phyloP scores from a whole-genome alignment of 92 coral and sea anemone genomes.

The Anthopleura xanthogrammica region DNA sequence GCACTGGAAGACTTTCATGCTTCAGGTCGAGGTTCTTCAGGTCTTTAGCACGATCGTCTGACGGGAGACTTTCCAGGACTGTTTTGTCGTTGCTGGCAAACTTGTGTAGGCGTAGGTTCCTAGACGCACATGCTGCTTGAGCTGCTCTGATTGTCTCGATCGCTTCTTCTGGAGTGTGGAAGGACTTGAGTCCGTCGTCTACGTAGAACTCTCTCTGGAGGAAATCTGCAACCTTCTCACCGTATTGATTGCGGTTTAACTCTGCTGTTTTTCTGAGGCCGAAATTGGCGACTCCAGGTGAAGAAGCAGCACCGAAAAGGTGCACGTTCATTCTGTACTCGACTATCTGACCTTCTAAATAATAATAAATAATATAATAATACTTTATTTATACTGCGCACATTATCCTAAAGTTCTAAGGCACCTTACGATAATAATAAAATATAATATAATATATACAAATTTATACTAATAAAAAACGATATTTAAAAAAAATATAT shows the following conservation, averaged over 20 bases:
- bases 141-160: constrained; percentile 12
- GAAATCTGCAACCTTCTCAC: constrained; percentile 47
- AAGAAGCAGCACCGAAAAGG: constrained; percentile 54
- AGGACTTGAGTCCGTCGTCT: constrained; percentile 37
- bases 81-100: constrained; percentile 38
- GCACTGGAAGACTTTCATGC: constrained; percentile 48
- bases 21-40: constrained; percentile 57
- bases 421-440: no score
- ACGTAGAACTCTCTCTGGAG: constrained; percentile 49
- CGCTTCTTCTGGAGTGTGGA: constrained; percentile 30
- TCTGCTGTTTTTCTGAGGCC: constrained; percentile 54
- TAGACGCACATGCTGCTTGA: constrained; percentile 26
- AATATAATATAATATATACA: no score
- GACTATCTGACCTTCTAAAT: constrained; percentile 25
- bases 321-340: constrained; percentile 65
- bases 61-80: constrained; percentile 25
- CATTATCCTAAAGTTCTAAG: no score
- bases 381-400: no score
- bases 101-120: constrained; percentile 45
- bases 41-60: constrained; percentile 46
- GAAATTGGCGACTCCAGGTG: constrained; percentile 53
- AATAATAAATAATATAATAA: no score
- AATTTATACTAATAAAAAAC: no score
- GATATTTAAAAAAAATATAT: no score
- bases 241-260: constrained; percentile 26